Percentiles rank a stretch among this genome's conserved stretches.
Evolutionary conservation across 2,888 invertebrate genomes (phyloP).

Genomic region (Drosophila colorata): DNA sequence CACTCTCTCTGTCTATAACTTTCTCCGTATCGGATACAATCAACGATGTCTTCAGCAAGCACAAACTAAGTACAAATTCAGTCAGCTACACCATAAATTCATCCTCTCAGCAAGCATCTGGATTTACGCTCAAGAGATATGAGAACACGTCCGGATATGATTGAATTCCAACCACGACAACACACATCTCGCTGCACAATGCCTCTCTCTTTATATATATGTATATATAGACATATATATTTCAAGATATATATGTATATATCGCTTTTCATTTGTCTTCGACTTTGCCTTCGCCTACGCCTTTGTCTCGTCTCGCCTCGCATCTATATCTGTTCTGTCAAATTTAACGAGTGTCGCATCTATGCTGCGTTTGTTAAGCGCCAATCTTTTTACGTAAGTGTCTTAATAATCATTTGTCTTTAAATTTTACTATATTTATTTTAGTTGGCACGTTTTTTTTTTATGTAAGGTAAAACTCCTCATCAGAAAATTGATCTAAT

Average conservation of each 20-base stretch:
- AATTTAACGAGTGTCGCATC: conserved; percentile 36
- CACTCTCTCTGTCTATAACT: conserved; percentile 35
- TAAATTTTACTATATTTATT: conserved; percentile 1
- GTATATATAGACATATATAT: neutral
- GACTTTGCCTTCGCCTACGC: conserved; percentile 34
- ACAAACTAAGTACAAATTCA: conserved; percentile 17
- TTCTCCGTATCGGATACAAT: conserved; percentile 45
- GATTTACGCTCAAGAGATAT: conserved; percentile 18
- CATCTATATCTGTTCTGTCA: conserved; percentile 57
- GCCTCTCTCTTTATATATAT: neutral
- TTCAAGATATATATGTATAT: conserved; percentile 8
- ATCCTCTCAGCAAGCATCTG: conserved; percentile 23
- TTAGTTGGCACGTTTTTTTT: neutral
- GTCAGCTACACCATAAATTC: conserved; percentile 5
- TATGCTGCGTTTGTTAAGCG: conserved; percentile 17
- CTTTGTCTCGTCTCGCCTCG: conserved; percentile 38
- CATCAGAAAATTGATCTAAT: no score
- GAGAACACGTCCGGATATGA: conserved; percentile 1
- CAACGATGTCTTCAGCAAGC: conserved; percentile 28
- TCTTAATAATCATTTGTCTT: conserved; percentile 15
- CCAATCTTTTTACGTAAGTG: conserved; percentile 46
- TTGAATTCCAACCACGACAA: conserved; percentile 4
- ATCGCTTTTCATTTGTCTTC: conserved; percentile 46
- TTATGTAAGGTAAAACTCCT: neutral
- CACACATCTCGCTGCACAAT: conserved; percentile 6